Evolutionary conservation across 1,140 invertebrate genomes (phyloP).

Genomic region (Branchinecta lynchi): DNA sequence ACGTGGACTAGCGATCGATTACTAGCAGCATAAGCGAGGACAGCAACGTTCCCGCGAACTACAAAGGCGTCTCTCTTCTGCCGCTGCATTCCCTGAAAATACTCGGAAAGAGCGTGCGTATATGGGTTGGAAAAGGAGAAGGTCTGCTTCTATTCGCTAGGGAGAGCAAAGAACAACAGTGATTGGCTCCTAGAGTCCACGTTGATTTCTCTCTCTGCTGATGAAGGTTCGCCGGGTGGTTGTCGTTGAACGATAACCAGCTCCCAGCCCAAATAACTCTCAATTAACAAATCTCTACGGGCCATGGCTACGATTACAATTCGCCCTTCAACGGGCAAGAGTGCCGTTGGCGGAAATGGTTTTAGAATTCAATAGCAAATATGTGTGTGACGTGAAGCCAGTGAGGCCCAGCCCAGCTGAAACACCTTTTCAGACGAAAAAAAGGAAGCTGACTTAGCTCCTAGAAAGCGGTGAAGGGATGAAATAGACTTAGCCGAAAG

Average conservation of each 20-base stretch:
- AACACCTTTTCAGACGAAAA: too few relatives aligned
- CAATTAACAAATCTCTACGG: conserved; percentile 11
- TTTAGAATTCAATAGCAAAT: conserved; percentile 11
- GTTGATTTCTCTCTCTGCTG: neutral
- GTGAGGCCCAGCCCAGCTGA: neutral
- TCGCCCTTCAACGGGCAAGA: conserved; percentile 11
- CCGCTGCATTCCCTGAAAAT: too few relatives aligned
- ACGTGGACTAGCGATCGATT: neutral
- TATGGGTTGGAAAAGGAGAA: too few relatives aligned
- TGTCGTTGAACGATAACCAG: conserved; percentile 11
- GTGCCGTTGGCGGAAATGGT: conserved; percentile 10
- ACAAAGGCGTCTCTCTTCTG: too few relatives aligned
- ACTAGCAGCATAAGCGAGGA: neutral
- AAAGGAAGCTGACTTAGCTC: too few relatives aligned
- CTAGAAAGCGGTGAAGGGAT: too few relatives aligned
- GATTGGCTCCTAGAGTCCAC: too few relatives aligned
- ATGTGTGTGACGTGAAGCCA: neutral
- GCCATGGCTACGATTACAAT: conserved; percentile 11
- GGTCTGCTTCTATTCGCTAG: too few relatives aligned
- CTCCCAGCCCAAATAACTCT: conserved; percentile 10
- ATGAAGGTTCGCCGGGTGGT: conserved; percentile 2
- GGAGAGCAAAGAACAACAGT: too few relatives aligned
- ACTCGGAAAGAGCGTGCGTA: too few relatives aligned
- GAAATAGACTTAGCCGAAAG: too few relatives aligned
- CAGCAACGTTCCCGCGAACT: neutral